Evolutionary conservation across 37 sponge, comb jelly and placozoan species (phyloP).

Genomic region (Halisarca cf. caerulea): DNA sequence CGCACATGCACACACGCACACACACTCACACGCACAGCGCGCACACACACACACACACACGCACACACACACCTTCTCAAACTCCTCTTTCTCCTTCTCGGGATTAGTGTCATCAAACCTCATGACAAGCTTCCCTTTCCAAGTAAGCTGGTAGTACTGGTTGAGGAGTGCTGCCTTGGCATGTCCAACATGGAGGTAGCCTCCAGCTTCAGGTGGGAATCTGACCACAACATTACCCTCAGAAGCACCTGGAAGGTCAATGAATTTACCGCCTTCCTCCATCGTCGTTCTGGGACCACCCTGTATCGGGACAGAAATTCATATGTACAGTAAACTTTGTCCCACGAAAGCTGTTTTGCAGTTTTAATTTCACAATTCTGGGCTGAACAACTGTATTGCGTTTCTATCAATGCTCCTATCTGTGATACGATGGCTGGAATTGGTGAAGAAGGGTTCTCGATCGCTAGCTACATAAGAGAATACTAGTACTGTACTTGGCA

Average conservation of each 20-base stretch:
- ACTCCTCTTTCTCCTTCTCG: conserved; percentile 92
- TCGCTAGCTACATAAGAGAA: too few relatives aligned
- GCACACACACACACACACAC: too few relatives aligned
- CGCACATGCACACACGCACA: conserved; percentile 2
- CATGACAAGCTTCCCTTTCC: conserved; percentile 89
- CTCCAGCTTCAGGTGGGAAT: conserved; percentile 97
- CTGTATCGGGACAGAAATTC: background rate
- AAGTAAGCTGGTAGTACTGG: conserved; percentile 90
- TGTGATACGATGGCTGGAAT: too few relatives aligned
- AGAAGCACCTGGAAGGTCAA: conserved; percentile 93
- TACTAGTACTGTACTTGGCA: too few relatives aligned
- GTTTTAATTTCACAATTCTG: too few relatives aligned
- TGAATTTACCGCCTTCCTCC: conserved; percentile 87
- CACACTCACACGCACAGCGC: background rate
- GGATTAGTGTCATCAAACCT: conserved; percentile 99
- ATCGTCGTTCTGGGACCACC: conserved; percentile 2
- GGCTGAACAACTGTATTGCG: too few relatives aligned
- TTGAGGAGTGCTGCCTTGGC: conserved; percentile 98
- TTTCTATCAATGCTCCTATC: too few relatives aligned
- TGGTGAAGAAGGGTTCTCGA: too few relatives aligned
- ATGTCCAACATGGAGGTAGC: conserved; percentile 98
- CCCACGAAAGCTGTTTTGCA: too few relatives aligned
- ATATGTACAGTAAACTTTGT: background rate
- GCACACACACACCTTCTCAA: conserved; percentile 92
- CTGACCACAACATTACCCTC: conserved; percentile 94